These are phyloP conservation scores for Conus betulinus DNA, from an alignment of 1,140 invertebrate species.

Conservation along the genomic window DNA sequence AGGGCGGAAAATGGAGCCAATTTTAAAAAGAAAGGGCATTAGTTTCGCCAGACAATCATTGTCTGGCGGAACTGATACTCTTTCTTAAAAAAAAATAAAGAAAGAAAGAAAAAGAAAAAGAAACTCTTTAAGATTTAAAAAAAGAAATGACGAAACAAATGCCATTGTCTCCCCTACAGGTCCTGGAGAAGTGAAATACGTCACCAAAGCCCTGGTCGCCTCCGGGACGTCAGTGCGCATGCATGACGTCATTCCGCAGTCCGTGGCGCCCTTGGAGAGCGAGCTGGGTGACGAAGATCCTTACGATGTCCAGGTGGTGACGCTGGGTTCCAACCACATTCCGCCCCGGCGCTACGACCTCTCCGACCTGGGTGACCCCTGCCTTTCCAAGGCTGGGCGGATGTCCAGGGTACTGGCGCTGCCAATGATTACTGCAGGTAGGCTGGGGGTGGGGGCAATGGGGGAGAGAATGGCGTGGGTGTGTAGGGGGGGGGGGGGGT, in stretches of 20 bases:
- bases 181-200: conserved; percentile 26
- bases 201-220: conserved; percentile 25
- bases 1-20: too few relatives aligned
- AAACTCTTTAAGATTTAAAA: neutral
- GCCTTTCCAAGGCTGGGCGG: conserved; percentile 59
- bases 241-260: conserved; percentile 26
- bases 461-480: neutral
- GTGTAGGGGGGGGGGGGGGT: neutral
- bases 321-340: conserved; percentile 48
- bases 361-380: conserved; percentile 54
- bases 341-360: conserved; percentile 57
- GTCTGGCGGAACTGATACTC: neutral
- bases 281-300: conserved; percentile 46
- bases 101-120: too few relatives aligned
- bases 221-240: conserved; percentile 1
- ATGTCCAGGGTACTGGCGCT: conserved; percentile 60
- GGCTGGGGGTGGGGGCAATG: neutral
- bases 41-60: neutral
- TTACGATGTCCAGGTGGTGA: conserved; percentile 46
- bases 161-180: neutral
- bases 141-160: neutral
- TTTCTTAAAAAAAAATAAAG: neutral
- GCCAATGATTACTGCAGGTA: conserved; percentile 66
- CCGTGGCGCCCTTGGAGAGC: conserved; percentile 43
- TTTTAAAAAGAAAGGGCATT: too few relatives aligned